Conservation (phyloP, 2,888 invertebrate genomes). For the Drosophila bunnanda region DNA sequence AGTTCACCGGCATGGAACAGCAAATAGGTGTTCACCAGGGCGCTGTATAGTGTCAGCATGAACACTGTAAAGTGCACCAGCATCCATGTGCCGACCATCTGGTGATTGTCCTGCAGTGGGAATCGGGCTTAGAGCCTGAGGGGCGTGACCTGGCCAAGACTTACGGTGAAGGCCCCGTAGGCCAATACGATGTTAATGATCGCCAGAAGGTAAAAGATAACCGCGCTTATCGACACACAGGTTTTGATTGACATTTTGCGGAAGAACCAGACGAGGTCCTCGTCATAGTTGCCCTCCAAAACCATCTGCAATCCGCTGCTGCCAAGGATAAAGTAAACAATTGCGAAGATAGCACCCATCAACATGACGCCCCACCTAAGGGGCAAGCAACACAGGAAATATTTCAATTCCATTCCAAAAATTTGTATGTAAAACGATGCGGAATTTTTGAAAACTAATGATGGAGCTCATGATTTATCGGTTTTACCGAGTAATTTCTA, state of each 20-base stretch:
- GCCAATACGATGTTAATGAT: slow-evolving; percentile 26
- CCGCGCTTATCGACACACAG: slow-evolving; percentile 21
- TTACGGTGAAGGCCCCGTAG: slow-evolving; percentile 42
- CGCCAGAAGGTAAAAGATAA: slow-evolving; percentile 15
- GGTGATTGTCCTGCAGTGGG: slow-evolving; percentile 15
- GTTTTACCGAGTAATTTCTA: background rate
- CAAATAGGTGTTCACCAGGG: slow-evolving; percentile 14
- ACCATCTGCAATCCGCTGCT: slow-evolving; percentile 4
- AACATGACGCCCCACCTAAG: slow-evolving; percentile 32
- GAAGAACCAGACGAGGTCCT: slow-evolving; percentile 17
- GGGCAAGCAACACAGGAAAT: slow-evolving; percentile 41
- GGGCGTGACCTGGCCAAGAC: background rate
- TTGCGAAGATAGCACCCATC: slow-evolving; percentile 12
- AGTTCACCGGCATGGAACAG: slow-evolving; percentile 29
- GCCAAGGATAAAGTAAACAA: slow-evolving; percentile 18
- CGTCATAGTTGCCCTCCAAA: background rate
- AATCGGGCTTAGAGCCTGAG: background rate
- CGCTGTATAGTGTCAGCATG: slow-evolving; percentile 42
- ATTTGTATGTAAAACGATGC: background rate
- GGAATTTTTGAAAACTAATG: background rate
- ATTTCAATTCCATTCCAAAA: slow-evolving; percentile 25
- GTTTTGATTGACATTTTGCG: slow-evolving; percentile 25
- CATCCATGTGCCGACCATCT: slow-evolving; percentile 39
- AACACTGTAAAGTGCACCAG: slow-evolving; percentile 35
- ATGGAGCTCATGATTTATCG: background rate